Base-by-base conservation (phyloP, 2,888 invertebrate genomes). In the Gastracanthus pulcherrimus region DNA sequence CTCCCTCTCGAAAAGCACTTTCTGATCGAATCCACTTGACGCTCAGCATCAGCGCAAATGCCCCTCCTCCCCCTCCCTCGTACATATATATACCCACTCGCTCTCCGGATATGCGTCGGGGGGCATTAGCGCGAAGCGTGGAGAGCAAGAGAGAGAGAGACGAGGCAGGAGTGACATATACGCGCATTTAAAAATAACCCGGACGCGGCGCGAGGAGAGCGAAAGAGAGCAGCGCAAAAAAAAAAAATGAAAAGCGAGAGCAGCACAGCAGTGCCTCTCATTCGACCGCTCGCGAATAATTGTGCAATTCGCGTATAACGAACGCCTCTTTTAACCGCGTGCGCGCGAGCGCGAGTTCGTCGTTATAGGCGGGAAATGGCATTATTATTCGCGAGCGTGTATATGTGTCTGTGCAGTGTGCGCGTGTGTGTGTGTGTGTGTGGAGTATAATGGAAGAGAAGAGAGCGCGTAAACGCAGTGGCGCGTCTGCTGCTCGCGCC, bases 161-260 rank as follows among this genome's bases (percentile, higher is more conserved):
- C 38, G 72, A 55, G 70, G 11, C 58, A 23, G n/a, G n/a, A n/a
- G 76, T 58, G 67, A 51, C 76, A 67, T 66, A 48, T 34, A 60
- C 67, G 45, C 29, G 67, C 60, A 38, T 77, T 76, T 81, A 81
- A 81, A 81, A 81, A 81, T 81, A 81, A 67, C 70, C 55, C 51
- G 6, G 16, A 13, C n/a, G 55, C 41, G 41, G 3, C 19, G 58
- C 3, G 67, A 55, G 55, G 45, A 62, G n/a, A n/a, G n/a, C n/a
- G n/a, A n/a, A n/a, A n/a, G n/a, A n/a, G n/a, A n/a, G n/a, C n/a
- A n/a, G n/a, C n/a, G n/a, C n/a, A n/a, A n/a, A n/a, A n/a, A n/a
- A n/a, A n/a, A n/a, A 51, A 80, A 79, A 75, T 75, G 70, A 62
- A 80, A 80, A 74, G 58, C 23, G n/a, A 45, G 29, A 26, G 36